Percentiles rank a stretch among this genome's conserved stretches.
Conservation (phyloP, 2,888 invertebrate species). For the Rhagonycha lutea region DNA sequence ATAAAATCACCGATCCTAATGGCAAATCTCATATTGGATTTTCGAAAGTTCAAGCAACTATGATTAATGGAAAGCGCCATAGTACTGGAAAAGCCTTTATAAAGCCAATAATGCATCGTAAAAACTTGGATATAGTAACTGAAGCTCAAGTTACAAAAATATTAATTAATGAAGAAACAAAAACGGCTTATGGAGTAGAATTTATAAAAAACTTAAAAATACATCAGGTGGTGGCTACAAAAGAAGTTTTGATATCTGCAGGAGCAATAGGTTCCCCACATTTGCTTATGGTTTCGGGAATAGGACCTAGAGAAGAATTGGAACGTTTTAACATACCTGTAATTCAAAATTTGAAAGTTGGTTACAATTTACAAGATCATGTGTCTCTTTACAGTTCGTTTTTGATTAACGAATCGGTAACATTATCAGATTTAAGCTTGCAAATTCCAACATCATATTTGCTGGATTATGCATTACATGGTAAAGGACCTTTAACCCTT, state of each 20-base stretch:
- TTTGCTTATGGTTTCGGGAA: constrained; percentile 81
- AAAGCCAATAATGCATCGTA: constrained; percentile 64
- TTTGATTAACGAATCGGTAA: constrained; percentile 69
- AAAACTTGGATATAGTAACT: constrained; percentile 73
- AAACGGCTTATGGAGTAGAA: constrained; percentile 69
- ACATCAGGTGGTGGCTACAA: constrained; percentile 62
- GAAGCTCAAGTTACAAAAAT: constrained; percentile 70
- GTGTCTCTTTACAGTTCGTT: constrained; percentile 75
- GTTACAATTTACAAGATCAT: constrained; percentile 83
- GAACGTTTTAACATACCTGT: constrained; percentile 63
- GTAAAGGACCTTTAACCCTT: constrained; percentile 73
- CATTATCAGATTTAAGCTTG: constrained; percentile 65
- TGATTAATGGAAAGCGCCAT: constrained; percentile 73
- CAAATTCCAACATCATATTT: constrained; percentile 61
- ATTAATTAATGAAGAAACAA: constrained; percentile 65
- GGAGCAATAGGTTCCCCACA: constrained; percentile 87
- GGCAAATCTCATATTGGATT: constrained; percentile 68
- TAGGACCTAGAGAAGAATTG: constrained; percentile 71
- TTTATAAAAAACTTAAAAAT: constrained; percentile 65
- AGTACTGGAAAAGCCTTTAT: constrained; percentile 82
- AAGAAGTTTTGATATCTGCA: constrained; percentile 79
- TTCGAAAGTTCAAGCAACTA: constrained; percentile 71
- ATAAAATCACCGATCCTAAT: constrained; percentile 73
- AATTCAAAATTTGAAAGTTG: constrained; percentile 73
- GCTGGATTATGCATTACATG: constrained; percentile 64